Evolutionary conservation across 2,888 invertebrate species (phyloP), one percentile per base, ranked within the genome.

Genomic region (Drosophila limbata): DNA sequence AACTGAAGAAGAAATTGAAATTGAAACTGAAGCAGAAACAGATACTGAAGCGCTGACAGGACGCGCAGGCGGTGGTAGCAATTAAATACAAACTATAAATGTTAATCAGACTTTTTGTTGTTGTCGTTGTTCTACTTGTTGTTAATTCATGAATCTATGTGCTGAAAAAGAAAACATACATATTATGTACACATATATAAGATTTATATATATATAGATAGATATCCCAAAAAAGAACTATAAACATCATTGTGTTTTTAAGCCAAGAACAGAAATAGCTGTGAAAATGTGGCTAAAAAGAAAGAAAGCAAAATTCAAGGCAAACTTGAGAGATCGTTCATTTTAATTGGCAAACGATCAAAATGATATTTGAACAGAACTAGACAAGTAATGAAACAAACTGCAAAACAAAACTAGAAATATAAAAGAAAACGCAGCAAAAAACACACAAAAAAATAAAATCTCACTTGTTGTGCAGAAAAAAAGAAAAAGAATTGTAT

Each of bases 141-240:
- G 60, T 55, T 48, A 56, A 61, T 10, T 37, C 25, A 56, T 53
- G 70, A 74, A 69, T 74, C 62, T 39, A 73, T 55, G 73, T 74
- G 74, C 74, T 74, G 74, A 74, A 74, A 59, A 61, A 48, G 51
- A 37, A 48, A 40, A 42, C 42, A 42, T 19, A 61, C 42, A 66
- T 62, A 66, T 60, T 45, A 56, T 48, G 51, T 44, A 61, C 33
- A 66, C 33, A 69, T 21, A 40, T 15, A 48, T 39, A 62, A 51
- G 33, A 21, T 35, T 13, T 47, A 52, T 39, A 57, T 44, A 44
- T 25, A 39, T 55, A 45, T 33, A 28, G 19, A 35, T 55, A 31
- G 33, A 59, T 61, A 48, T 48, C 56, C 37, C 45, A 31, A 63
- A 55, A 40, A 39, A 21, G 28, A 42, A 45, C 48, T 28, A 33